These are phyloP conservation scores for Campoletis raptor DNA, from an alignment of 2,888 invertebrate genomes.

Conservation along the genomic window DNA sequence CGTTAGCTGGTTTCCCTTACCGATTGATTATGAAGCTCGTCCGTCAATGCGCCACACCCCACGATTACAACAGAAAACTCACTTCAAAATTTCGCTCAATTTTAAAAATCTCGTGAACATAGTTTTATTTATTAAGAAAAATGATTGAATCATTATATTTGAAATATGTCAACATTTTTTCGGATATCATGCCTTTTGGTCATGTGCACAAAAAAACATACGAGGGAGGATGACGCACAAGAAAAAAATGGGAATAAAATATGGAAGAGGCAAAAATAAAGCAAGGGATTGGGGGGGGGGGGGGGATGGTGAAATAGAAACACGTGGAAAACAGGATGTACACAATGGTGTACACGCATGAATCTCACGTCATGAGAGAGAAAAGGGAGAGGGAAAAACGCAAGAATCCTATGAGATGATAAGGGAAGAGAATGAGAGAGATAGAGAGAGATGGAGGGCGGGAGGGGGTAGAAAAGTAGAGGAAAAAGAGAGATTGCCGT, in stretches of 20 bases:
- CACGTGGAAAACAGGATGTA: not conserved
- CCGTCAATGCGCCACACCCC: conserved; percentile 34
- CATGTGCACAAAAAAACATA: not conserved
- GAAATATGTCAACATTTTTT: not conserved
- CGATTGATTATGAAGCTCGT: conserved; percentile 65
- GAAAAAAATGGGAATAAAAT: not conserved
- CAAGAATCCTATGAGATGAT: conserved; percentile 3
- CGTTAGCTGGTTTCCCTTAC: conserved; percentile 39
- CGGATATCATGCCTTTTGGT: not conserved
- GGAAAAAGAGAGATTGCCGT: conserved; percentile 57
- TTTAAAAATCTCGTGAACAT: not conserved
- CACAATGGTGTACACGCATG: conserved; percentile 35
- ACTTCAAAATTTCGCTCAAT: too few species aligned
- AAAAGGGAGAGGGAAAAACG: conserved; percentile 23
- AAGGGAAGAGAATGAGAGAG: conserved; percentile 17
- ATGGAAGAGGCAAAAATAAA: not conserved
- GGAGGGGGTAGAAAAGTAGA: conserved; percentile 17
- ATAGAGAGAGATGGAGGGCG: not conserved
- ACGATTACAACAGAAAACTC: not conserved
- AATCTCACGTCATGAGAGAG: conserved; percentile 49
- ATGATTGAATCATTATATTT: not conserved
- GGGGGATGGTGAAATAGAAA: conserved; percentile 4
- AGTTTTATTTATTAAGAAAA: not conserved
- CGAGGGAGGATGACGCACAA: not conserved
- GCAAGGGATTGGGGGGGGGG: not conserved